These are phyloP conservation scores for Eurypyga helias DNA, from an alignment of 2,113 vertebrate genomes.

Conservation along the genomic window DNA sequence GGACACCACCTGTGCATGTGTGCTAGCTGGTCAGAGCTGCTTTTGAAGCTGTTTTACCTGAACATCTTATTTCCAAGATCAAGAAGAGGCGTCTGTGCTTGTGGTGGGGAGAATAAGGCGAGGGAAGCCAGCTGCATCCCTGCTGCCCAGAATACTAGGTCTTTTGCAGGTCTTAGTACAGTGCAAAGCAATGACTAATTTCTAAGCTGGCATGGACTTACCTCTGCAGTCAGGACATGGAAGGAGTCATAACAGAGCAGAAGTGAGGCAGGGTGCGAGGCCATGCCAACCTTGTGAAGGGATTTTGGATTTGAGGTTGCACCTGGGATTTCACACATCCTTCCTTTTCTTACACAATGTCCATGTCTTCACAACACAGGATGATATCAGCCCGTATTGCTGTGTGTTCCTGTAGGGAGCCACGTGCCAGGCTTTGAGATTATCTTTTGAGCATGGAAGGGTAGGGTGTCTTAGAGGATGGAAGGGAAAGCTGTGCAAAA, in stretches of 20 bases:
- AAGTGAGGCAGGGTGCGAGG: neutral
- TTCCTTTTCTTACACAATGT: neutral
- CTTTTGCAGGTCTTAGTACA: neutral
- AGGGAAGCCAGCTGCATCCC: neutral
- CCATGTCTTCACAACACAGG: neutral
- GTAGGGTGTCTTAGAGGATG: neutral
- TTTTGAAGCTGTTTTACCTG: neutral
- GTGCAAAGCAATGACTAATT: neutral
- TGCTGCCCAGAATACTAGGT: neutral
- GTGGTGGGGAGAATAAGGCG: neutral
- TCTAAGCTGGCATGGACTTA: neutral
- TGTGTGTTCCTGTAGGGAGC: neutral
- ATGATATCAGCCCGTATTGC: neutral
- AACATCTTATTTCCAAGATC: neutral
- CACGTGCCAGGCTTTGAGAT: neutral
- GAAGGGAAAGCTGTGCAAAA: neutral
- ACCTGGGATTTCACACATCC: neutral
- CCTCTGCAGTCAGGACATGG: neutral
- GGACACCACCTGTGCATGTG: neutral
- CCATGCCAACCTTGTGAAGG: accelerated
- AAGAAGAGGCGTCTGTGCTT: neutral
- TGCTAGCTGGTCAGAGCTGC: neutral
- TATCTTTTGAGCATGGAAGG: neutral
- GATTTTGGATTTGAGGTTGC: neutral
- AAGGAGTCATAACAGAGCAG: neutral